Conservation (phyloP, 1,140 invertebrate species). For the Pygmarrhopalites habei region DNA sequence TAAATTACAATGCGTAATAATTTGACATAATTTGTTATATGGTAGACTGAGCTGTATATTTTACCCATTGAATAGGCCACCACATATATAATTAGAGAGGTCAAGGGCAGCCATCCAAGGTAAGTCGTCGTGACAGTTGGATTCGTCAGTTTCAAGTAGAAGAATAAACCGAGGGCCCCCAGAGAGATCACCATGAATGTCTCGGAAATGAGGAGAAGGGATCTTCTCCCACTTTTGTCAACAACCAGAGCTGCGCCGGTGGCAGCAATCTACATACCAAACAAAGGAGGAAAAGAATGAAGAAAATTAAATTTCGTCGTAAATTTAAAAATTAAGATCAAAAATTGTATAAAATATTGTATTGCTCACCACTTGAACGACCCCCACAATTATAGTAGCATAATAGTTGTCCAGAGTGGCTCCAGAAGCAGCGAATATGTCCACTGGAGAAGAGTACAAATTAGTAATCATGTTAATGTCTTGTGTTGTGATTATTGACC, state of each 20-base stretch:
- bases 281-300: not conserved
- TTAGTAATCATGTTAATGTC: no score
- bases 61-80: slow-evolving; percentile 46
- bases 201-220: slow-evolving; percentile 42
- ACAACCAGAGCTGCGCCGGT: slow-evolving; percentile 62
- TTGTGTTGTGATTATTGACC: no score
- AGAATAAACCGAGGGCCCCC: slow-evolving; percentile 38
- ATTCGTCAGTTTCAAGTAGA: slow-evolving; percentile 31
- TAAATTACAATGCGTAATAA: not conserved
- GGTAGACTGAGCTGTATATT: not conserved
- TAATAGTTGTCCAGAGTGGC: slow-evolving; percentile 39
- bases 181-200: slow-evolving; percentile 38
- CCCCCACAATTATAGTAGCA: slow-evolving; percentile 46
- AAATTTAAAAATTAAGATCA: not conserved
- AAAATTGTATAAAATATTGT: no score
- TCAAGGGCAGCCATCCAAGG: slow-evolving; percentile 46
- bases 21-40: not conserved
- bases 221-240: slow-evolving; percentile 58
- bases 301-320: not conserved
- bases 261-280: slow-evolving; percentile 51
- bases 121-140: not conserved
- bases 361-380: slow-evolving; percentile 38
- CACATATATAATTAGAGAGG: slow-evolving; percentile 46
- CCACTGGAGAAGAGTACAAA: slow-evolving; percentile 45
- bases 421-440: slow-evolving; percentile 56